A percentile compares a stretch with the other conserved stretches of the same genome.
These are phyloP conservation scores for Anguilla megastoma DNA, from an alignment of 2,797 vertebrate genomes.

Conservation along the genomic window DNA sequence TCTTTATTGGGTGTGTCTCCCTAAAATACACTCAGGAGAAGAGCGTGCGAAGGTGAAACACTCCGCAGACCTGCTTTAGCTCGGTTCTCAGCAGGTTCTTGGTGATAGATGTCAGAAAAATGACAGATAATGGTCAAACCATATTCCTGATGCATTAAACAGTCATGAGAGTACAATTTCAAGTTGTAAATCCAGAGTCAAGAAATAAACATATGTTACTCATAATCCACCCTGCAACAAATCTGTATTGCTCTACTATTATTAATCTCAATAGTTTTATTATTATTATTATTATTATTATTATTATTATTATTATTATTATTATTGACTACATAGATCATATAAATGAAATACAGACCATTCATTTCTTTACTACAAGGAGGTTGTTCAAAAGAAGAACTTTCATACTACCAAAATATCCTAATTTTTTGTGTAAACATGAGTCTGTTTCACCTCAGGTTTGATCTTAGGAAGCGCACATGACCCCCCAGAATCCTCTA, in stretches of 20 bases:
- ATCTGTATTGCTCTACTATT: not conserved
- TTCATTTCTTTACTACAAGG: not conserved
- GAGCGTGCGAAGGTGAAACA: not conserved
- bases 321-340: not conserved
- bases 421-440: not conserved
- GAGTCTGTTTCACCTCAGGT: not conserved
- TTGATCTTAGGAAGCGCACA: not conserved
- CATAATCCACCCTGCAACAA: not conserved
- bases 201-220: not conserved
- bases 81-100: not conserved
- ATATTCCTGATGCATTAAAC: not conserved
- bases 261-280: not conserved
- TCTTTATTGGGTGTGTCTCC: not conserved
- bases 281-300: not conserved
- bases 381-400: not conserved
- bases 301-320: not conserved
- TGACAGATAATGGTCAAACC: not conserved
- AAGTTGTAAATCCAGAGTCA: conserved; percentile 7
- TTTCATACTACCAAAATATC: not conserved
- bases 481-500: not conserved
- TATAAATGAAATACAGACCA: not conserved
- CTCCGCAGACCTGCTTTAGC: not conserved
- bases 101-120: not conserved
- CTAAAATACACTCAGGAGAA: not conserved
- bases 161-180: not conserved